These are phyloP conservation scores for Protomyctophum bolini DNA, from an alignment of 2,113 vertebrate genomes.

Conservation along the genomic window DNA sequence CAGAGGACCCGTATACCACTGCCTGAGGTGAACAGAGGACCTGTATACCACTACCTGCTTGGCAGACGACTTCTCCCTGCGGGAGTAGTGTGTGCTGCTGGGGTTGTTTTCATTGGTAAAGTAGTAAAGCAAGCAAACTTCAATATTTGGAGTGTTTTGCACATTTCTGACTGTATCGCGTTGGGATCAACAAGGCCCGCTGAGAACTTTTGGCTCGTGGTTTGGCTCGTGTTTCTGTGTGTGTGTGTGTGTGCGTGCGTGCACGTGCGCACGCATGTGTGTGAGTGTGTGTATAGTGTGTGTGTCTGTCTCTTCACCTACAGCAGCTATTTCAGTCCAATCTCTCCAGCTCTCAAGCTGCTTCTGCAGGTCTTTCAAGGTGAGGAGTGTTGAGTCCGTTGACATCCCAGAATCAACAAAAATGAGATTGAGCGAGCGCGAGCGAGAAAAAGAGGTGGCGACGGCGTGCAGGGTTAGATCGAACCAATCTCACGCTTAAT, in stretches of 20 bases:
- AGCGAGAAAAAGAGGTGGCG: conserved; percentile 6
- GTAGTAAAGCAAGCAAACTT: conserved; percentile 40
- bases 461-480: conserved; percentile 31
- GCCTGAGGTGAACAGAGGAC: conserved; percentile 51
- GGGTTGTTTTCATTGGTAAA: conserved; percentile 64
- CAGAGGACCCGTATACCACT: conserved; percentile 49
- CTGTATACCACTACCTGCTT: conserved; percentile 26
- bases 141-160: no score
- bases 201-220: neutral
- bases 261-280: neutral
- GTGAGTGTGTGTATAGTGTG: neutral
- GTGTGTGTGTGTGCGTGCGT: neutral
- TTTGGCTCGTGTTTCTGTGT: neutral
- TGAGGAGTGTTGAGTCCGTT: conserved; percentile 50
- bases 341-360: conserved; percentile 24
- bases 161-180: no score
- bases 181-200: no score
- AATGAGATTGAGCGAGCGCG: conserved; percentile 22
- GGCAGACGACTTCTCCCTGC: conserved; percentile 62
- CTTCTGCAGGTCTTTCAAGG: conserved; percentile 36
- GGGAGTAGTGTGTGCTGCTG: conserved; percentile 25
- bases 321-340: conserved; percentile 45
- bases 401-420: conserved; percentile 41
- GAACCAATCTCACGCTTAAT: conserved; percentile 73
- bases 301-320: conserved; percentile 18